Conservation (phyloP, 2,888 invertebrate species). For the Neoitamus cyanurus region DNA sequence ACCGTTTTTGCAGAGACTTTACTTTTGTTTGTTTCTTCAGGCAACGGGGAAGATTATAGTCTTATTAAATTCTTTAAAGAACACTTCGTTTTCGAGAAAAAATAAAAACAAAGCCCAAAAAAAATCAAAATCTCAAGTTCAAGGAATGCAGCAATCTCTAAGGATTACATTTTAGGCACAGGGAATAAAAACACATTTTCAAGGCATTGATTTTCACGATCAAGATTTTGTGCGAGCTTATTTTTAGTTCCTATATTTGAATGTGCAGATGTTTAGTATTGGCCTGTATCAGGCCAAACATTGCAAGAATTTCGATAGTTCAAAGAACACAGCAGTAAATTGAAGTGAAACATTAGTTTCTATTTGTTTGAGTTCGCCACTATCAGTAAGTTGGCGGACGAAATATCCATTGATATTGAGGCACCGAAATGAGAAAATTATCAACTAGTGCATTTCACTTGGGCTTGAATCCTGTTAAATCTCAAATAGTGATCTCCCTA, state of each 20-base stretch:
- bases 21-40: not conserved
- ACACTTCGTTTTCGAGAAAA: not conserved
- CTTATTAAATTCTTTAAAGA: not conserved
- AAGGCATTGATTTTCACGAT: constrained; percentile 26
- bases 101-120: not conserved
- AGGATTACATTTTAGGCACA: constrained; percentile 18
- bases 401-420: not conserved
- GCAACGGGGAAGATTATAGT: constrained; percentile 23
- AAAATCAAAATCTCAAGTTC: constrained; percentile 22
- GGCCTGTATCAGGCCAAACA: constrained; percentile 44
- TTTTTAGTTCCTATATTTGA: constrained; percentile 37
- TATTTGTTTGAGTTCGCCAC: not conserved
- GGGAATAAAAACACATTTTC: constrained; percentile 17
- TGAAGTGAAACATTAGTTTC: not conserved
- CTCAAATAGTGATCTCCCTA: not conserved
- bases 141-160: constrained; percentile 32
- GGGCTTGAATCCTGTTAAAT: constrained; percentile 34
- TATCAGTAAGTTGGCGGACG: not conserved
- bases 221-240: constrained; percentile 32
- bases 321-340: not conserved
- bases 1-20: not conserved
- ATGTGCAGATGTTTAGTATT: constrained; percentile 32
- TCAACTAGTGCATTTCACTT: constrained; percentile 40
- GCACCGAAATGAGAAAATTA: constrained; percentile 7
- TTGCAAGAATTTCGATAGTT: constrained; percentile 14